Base-by-base conservation (phyloP, 2,113 vertebrate genomes). In the Notiomystis cincta region DNA sequence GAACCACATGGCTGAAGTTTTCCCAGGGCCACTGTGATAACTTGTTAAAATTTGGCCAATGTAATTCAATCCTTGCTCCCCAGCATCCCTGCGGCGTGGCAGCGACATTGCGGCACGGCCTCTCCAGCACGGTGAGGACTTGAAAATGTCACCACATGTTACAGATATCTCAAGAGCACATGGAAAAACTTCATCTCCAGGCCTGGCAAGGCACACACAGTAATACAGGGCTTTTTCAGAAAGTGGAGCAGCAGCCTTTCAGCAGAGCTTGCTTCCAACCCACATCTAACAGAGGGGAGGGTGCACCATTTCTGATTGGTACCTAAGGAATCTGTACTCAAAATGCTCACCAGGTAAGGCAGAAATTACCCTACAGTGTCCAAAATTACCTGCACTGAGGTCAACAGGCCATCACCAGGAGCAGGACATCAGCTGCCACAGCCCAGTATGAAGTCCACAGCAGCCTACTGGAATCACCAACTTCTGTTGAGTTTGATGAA, bases 381-480 rank as follows among this genome's bases (percentile, higher is more conserved):
- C 45, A 30, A 0, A 22, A 16, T 70, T 51, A 33, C 64, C 38
- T 77, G 35, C 16, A 15, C 1, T 23, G 67, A 75, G 31, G 13
- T 31, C n/a, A 71, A 44, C 0, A 2, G 30, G 42, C 35, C 47
- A 15, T 5, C 70, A 25, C 15, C 33, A 80, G 45, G 33, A 85
- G 50, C 11, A 87, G 40, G 37, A 67, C 13, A 44, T 9, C 48
- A 47, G 42, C 67, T 69, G 40, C 61, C 53, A 37, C 37, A 61
- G 42, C 51, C 15, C 1, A 0, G 18, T 18, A 22, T 23, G 7
- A 93, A 50, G 19, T 47, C 48, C 72, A 19, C 10, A 0, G 0
- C 0, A 2, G 14, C 38, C 45, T 27, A 4, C 15, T 11, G 35
- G 54, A 66, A 44, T 48, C 33, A 16, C 31, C 5, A 4, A 9